Conservation (phyloP, 2,888 invertebrate genomes). For the Agapetus fuscipes region DNA sequence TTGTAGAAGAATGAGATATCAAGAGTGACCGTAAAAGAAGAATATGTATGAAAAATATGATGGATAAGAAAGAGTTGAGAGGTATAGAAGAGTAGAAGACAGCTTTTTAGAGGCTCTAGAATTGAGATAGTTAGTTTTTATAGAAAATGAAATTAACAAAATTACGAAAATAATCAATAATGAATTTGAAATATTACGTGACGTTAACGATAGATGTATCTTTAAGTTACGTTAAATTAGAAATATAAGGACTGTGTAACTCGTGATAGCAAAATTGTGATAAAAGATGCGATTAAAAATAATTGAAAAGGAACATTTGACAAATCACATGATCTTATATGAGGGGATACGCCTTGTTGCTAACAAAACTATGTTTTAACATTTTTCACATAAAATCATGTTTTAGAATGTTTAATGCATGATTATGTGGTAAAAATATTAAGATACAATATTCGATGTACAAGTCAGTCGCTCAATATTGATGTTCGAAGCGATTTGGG, state of each 20-base stretch:
- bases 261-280: background rate
- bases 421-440: background rate
- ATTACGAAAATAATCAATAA: background rate
- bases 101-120: no score
- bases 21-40: no score
- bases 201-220: no score
- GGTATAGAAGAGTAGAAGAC: no score
- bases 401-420: background rate
- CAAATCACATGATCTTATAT: slow-evolving; percentile 8
- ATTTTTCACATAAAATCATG: background rate
- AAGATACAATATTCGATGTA: background rate
- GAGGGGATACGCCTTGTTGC: slow-evolving; percentile 6
- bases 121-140: no score
- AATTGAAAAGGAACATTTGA: background rate
- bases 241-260: background rate
- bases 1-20: no score
- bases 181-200: background rate
- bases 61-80: no score
- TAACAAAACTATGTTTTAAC: background rate
- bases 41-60: no score
- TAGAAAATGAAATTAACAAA: no score
- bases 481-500: slow-evolving; percentile 7
- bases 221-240: no score
- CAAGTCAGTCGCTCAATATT: slow-evolving; percentile 2
- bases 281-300: background rate